Percentiles rank a stretch among this genome's conserved stretches.
phyloP scores from a whole-genome alignment of 53 echinoderm and acorn worm genomes.

The Temnopleurus reevesii region DNA sequence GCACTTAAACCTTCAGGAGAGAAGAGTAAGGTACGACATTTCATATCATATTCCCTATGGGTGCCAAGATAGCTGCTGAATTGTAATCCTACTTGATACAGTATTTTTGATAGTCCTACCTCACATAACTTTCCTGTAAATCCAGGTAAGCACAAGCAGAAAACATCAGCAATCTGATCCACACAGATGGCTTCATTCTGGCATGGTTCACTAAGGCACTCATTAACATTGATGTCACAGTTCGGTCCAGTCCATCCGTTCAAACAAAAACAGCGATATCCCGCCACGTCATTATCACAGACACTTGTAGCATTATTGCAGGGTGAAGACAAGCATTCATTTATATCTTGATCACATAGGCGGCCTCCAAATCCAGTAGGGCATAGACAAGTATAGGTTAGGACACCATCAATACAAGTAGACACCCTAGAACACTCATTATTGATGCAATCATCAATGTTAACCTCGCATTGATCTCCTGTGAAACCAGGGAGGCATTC shows the following conservation, averaged over 20 bases:
- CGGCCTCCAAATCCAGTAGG: slow-evolving; percentile 53
- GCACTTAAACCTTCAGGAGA: too few species aligned
- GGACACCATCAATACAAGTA: slow-evolving; percentile 62
- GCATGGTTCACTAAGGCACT: slow-evolving; percentile 68
- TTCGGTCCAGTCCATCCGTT: slow-evolving; percentile 72
- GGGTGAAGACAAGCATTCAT: slow-evolving; percentile 62
- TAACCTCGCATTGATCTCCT: slow-evolving; percentile 52
- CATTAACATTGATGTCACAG: slow-evolving; percentile 75
- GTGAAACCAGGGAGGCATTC: slow-evolving; percentile 52
- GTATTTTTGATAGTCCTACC: slow-evolving; percentile 5
- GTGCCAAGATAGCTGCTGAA: too few species aligned
- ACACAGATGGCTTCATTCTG: slow-evolving; percentile 63
- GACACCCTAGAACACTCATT: slow-evolving; percentile 59
- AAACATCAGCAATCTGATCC: slow-evolving; percentile 65
- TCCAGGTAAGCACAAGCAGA: slow-evolving; percentile 57
- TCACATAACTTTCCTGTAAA: slow-evolving; percentile 61
- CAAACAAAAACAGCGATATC: slow-evolving; percentile 70
- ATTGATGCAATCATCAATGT: slow-evolving; percentile 65
- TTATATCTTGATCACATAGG: slow-evolving; percentile 63
- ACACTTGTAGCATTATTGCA: slow-evolving; percentile 59
- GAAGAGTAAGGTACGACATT: too few species aligned
- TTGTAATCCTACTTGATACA: too few species aligned
- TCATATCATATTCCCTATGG: too few species aligned
- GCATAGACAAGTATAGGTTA: slow-evolving; percentile 63
- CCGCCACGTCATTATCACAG: slow-evolving; percentile 56